Base-by-base conservation (phyloP, 1,140 invertebrate genomes). In the Halotydeus destructor region DNA sequence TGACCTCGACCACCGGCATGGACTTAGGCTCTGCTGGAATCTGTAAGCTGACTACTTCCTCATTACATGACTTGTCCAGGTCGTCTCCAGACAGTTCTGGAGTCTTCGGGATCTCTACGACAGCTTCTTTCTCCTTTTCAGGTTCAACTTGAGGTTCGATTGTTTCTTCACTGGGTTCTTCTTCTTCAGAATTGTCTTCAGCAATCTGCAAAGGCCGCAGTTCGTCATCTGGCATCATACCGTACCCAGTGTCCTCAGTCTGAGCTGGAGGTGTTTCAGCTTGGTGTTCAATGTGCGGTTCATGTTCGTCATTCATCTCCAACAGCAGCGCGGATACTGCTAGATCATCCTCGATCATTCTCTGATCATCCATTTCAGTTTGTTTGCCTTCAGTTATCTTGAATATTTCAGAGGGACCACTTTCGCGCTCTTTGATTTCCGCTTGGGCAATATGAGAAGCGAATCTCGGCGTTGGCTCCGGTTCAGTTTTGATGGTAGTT, bases 301-400 rank as follows among this genome's bases (percentile, higher is more conserved):
- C 14, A 46, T 21, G 1, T 19, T 45, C 39, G 44, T 46, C 45
- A 42, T 50, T 45, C 53, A 55, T 55, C 33, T 54, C 53, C 43
- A 51, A 49, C n/a, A 55, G 35, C n/a, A 55, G 33, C 28, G 53
- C 52, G 12, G 50, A 51, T 3, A 55, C 52, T 14, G 53, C 53
- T 3, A 54, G 32, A 38, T 55, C 53, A 48, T 54, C 52, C 49
- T 55, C 53, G 8, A 51, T 51, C 38, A 51, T 54, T 32, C 52
- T 27, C 23, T 54, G 50, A 43, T 50, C 43, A 38, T 51, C 42
- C 12, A 48, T 32, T 27, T 45, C 43, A 38, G 12, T 24, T 19
- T 48, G 43, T 23, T 39, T 31, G 18, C 22, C 23, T n/a, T 42
- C 34, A 12, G 27, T 21, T 19, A 25, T 24, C 24, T 44, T 34